These are phyloP conservation scores for Phylloscopus trochiloides DNA, from an alignment of 2,113 vertebrate species.

Conservation along the genomic window DNA sequence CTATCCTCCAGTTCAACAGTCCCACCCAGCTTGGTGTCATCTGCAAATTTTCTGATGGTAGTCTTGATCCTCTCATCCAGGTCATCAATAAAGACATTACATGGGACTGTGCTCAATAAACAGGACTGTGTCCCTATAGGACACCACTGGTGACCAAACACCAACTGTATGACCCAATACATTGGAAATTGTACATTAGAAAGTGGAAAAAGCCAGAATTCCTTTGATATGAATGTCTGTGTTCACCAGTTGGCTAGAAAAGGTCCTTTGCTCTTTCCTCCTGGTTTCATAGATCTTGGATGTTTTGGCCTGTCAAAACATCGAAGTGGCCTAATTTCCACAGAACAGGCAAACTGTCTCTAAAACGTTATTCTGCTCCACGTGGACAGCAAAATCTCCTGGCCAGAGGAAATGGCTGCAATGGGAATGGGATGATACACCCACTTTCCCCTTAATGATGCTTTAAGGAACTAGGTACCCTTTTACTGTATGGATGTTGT, in stretches of 20 bases:
- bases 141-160: background rate
- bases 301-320: background rate
- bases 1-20: background rate
- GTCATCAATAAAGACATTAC: background rate
- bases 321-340: background rate
- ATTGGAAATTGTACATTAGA: background rate
- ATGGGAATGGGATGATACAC: background rate
- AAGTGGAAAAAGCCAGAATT: background rate
- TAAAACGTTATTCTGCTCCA: background rate
- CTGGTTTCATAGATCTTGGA: background rate
- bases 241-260: background rate
- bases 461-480: background rate
- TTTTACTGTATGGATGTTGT: rapidly evolving
- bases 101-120: background rate
- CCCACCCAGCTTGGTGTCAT: background rate
- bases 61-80: background rate
- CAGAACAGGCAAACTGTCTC: background rate
- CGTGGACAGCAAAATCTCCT: rapidly evolving
- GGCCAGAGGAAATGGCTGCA: background rate
- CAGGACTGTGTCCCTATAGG: background rate
- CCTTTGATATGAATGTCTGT: background rate
- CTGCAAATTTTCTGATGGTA: background rate
- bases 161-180: background rate
- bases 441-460: background rate
- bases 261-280: background rate